phyloP scores from a whole-genome alignment of 2,888 invertebrate genomes.

The Ormia ochracea region DNA sequence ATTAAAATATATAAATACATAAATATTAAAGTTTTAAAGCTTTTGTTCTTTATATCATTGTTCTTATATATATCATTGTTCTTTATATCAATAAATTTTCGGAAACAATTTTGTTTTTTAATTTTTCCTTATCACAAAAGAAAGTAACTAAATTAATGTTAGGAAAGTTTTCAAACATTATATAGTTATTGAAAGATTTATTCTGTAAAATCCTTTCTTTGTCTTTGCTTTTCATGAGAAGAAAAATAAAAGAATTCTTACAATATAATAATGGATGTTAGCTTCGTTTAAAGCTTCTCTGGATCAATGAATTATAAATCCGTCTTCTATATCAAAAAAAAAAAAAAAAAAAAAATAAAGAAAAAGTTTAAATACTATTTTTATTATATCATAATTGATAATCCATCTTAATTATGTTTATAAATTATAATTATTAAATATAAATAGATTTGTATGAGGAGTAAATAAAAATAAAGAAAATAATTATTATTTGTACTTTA shows the following conservation, averaged over 20 bases:
- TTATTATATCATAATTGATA: slow-evolving; percentile 53
- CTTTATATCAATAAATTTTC: too few species aligned
- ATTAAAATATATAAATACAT: slow-evolving; percentile 34
- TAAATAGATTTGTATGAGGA: slow-evolving; percentile 54
- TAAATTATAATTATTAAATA: slow-evolving; percentile 60
- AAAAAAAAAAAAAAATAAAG: slow-evolving; percentile 41
- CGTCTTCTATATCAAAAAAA: slow-evolving; percentile 53
- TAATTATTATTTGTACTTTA: slow-evolving; percentile 61
- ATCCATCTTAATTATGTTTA: slow-evolving; percentile 61
- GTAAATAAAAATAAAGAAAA: slow-evolving; percentile 38
- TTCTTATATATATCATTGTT: slow-evolving; percentile 52
- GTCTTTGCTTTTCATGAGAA: neutral
- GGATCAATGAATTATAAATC: slow-evolving; percentile 50
- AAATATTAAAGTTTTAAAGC: slow-evolving; percentile 42
- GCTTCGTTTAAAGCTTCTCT: slow-evolving; percentile 19
- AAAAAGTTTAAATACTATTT: slow-evolving; percentile 51
- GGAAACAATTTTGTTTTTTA: slow-evolving; percentile 37
- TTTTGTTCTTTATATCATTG: slow-evolving; percentile 39
- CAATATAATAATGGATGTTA: too few species aligned
- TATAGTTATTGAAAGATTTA: slow-evolving; percentile 18
- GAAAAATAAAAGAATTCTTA: slow-evolving; percentile 12
- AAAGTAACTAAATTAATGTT: slow-evolving; percentile 29
- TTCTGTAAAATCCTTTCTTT: slow-evolving; percentile 13
- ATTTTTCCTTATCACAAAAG: slow-evolving; percentile 29
- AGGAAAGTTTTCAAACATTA: slow-evolving; percentile 30